Evolutionary conservation across 2,888 invertebrate species (phyloP), one percentile per base, ranked within the genome.

Genomic region (Trichopria drosophilae): DNA sequence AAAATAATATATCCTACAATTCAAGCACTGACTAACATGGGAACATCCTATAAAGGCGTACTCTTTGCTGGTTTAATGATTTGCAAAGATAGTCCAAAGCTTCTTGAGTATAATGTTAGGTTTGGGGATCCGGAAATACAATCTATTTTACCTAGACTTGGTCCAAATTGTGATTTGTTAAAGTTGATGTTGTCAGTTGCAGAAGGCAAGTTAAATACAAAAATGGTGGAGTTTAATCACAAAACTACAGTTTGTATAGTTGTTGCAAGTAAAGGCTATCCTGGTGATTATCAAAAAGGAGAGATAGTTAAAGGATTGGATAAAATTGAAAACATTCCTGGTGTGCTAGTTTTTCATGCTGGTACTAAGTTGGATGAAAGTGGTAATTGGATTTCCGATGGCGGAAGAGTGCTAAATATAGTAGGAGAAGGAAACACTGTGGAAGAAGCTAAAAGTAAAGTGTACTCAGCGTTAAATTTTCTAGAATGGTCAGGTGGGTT

Each of bases 101-200:
- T 46, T 31, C 28, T 46, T 29, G 46, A 46, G 46, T 46, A 29
- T 31, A 46, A 46, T 32, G 28, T 28, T 31, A 37, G 46, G 23
- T 46, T 46, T 24, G 46, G 46, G 22, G 46, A 46, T 31, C 46
- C 46, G 32, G 46, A 46, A 31, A 46, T 39, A n/a, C 46, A 46
- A 39, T 26, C 35, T 29, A 29, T 46, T 15, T 31, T 46, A 31
- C 46, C 39, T 37, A 28, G 44, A 34, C 28, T 44, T 34, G 44
- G 36, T 34, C 36, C 44, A 35, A 12, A 42, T 42, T 42, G 42
- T 32, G 42, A 42, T 42, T 42, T 42, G 42, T 42, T 42, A 42
- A 42, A 42, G 31, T 42, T 42, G 42, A 42, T 42, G 42, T 29
- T 42, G 42, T 42, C 42, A 42, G 29, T 29, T 42, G 42, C 29